Evolutionary conservation across 2,888 invertebrate species (phyloP), one percentile per base, ranked within the genome.

Genomic region (Bembecia ichneumoniformis): DNA sequence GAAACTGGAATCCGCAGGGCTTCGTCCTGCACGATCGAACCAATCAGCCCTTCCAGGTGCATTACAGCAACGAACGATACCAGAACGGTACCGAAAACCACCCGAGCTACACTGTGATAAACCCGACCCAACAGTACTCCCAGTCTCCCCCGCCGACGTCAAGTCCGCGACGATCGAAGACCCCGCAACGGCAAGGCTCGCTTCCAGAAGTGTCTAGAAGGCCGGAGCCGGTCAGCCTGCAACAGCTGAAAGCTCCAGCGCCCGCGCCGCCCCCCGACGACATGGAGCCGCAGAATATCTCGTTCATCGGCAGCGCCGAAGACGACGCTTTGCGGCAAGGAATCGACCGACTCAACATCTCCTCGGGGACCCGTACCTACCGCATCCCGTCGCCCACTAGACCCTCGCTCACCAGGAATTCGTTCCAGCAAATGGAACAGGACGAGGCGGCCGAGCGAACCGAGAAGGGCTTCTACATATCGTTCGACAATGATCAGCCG

Each of bases 211-310:
- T 55, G 1, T 35, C 72, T 34, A 57, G 79, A 3, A 60, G 71
- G 4, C 59, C 74, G 9, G 77, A 81, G 7, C 79, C 87, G 1
- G 88, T 89, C 53, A 88, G 84, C 55, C 63, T 89, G 53, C 89
- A 89, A 59, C 89, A 89, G 62, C 75, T 89, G 46, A 80, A 71
- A 46, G 51, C 90, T 9, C 89, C 92, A 1, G 87, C 91, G 46
- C 91, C 92, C 44, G 89, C 91, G 11, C 92, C 91, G 28, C 90
- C 92, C 49, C 91, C 91, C 16, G 95, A 95, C 70, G 95, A 95
- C 69, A 96, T 96, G 96, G 96, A 95, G 64, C 96, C 96, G 0
- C 96, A 96, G 74, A 96, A 94, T 82, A 96, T 96, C 66, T 96
- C 96, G 50, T 96, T 96, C 70, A 96, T 96, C 60, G 96, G 95